Conservation (phyloP, 2,888 invertebrate genomes). For the Diloba caeruleocephala region DNA sequence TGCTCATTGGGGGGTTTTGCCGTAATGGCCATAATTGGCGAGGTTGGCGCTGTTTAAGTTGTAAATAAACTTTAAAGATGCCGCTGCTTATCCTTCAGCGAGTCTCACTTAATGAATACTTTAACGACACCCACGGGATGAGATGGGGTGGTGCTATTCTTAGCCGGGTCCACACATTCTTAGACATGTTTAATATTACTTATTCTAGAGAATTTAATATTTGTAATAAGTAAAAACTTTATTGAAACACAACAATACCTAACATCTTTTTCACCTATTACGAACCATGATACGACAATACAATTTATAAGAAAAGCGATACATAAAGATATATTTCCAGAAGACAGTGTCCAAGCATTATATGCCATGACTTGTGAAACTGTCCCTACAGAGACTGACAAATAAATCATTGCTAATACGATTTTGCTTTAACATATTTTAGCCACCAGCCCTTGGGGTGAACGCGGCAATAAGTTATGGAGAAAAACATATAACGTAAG, state of each 20-base stretch:
- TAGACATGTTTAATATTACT: no score
- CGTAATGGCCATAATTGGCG: no score
- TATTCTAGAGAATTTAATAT: no score
- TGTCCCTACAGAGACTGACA: slow-evolving; percentile 68
- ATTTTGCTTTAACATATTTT: slow-evolving; percentile 82
- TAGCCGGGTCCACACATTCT: no score
- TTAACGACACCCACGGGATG: no score
- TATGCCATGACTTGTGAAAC: slow-evolving; percentile 81
- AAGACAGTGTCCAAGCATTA: slow-evolving; percentile 80
- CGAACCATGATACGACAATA: slow-evolving; percentile 32
- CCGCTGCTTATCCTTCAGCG: no score
- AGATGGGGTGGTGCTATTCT: no score
- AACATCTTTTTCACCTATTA: slow-evolving; percentile 6
- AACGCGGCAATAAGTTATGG: slow-evolving; percentile 15
- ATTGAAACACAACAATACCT: neutral
- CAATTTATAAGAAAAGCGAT: slow-evolving; percentile 14
- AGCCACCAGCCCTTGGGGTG: slow-evolving; percentile 53
- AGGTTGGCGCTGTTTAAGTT: no score
- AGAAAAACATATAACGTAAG: neutral
- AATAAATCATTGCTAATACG: slow-evolving; percentile 86
- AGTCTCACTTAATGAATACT: no score
- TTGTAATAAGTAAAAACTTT: no score
- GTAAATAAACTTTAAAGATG: no score
- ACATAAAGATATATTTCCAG: slow-evolving; percentile 21
- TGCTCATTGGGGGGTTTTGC: no score